A percentile compares a stretch with the other conserved stretches of the same genome.
These are phyloP conservation scores for Picathartes gymnocephalus DNA, from an alignment of 2,113 vertebrate genomes.

Conservation along the genomic window DNA sequence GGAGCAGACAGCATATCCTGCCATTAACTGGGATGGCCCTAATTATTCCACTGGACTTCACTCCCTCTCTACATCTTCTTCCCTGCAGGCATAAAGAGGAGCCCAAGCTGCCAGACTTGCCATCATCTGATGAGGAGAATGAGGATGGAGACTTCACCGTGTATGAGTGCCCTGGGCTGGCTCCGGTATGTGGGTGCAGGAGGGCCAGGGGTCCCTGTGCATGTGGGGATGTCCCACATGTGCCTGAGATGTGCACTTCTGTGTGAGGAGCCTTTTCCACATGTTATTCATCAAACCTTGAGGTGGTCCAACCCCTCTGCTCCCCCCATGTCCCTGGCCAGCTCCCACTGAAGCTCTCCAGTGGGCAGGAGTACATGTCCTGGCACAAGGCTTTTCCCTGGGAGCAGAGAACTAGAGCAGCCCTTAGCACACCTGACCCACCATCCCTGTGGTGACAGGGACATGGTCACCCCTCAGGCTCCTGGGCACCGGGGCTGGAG, in stretches of 20 bases:
- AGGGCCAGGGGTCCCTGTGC: neutral
- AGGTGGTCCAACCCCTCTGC: neutral
- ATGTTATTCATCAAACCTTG: neutral
- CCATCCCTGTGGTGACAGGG: neutral
- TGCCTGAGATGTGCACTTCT: neutral
- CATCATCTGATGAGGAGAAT: conserved; percentile 89
- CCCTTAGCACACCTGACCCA: neutral
- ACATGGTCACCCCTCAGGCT: neutral
- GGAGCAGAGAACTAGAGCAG: neutral
- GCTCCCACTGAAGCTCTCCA: neutral
- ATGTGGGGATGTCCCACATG: fast-evolving
- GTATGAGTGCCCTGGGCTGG: conserved; percentile 94
- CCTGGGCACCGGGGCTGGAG: neutral
- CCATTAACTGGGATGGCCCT: neutral
- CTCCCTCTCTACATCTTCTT: neutral
- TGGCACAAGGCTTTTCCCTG: neutral
- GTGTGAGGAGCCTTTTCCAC: neutral
- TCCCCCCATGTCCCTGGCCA: neutral
- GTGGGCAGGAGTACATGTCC: neutral
- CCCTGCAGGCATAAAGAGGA: conserved; percentile 82
- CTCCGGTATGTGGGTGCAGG: conserved; percentile 75
- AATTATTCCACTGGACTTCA: neutral
- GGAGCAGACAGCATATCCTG: neutral
- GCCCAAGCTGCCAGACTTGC: conserved; percentile 78
- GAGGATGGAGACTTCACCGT: conserved; percentile 95